Base-by-base conservation (phyloP, 2,113 vertebrate species). In the Cryptoleucopteryx plumbea region DNA sequence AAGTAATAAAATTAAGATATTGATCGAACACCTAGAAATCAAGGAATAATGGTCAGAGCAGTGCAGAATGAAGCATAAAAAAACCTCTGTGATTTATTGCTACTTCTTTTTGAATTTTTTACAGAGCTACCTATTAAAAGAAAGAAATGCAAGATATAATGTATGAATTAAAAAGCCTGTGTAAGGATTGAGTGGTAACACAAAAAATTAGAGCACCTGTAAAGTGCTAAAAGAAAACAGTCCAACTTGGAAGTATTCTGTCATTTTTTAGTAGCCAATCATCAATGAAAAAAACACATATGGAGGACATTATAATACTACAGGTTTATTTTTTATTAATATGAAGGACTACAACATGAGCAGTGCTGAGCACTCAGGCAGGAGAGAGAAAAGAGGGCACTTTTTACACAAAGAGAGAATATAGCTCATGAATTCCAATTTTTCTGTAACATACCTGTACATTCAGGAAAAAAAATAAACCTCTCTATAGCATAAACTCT, bases 1-100 rank as follows among this genome's bases (percentile, higher is more conserved):
- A 98, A 79, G 99, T 99, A 98, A 99, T 99, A 97, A 99, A 99
- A 98, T 99, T 99, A 95, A 99, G 98, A 98, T 99, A 99, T 42
- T 99, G 99, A 98, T 99, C 99, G 92, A 99, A 99, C 90, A 99
- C 99, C 99, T 99, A 97, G 53, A 95, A 88, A 93, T 34, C 25
- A 96, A 97, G 23, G 16, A 87, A 90, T 32, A 91, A 80, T 7
- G 5, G 62, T 97, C 38, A 96, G 42, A 88, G 82, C 14, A 72
- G n/a, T n/a, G 20, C 52, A 71, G 29, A 77, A 5, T 10, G 27
- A 95, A 65, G 43, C 21, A 70, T 8, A 21, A 73, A 22, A 19
- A 73, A 22, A 0, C 0, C 22, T 23, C 34, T 29, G 16, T 22
- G 17, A 84, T 63, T 71, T 81, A 56, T 19, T 66, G 25, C 40